phyloP scores from a whole-genome alignment of 2,888 invertebrate species.

The Helobdella robusta region DNA sequence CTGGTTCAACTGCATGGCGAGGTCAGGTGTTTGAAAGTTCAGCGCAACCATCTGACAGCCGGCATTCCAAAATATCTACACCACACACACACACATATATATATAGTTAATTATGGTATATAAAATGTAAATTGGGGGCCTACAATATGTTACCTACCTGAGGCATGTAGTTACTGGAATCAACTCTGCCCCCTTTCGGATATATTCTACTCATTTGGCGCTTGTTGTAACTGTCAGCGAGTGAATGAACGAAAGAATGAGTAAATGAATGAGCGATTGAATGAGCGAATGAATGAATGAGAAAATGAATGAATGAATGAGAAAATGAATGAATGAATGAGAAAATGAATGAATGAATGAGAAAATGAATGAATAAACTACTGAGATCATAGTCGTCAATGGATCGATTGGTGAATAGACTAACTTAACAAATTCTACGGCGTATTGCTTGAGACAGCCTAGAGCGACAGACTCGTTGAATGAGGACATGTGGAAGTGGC shows the following conservation, averaged over 20 bases:
- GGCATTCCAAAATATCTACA: slow-evolving; percentile 98
- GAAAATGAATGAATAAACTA: too few relatives aligned
- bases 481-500: slow-evolving; percentile 96
- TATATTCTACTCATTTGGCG: slow-evolving; percentile 97
- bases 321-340: too few relatives aligned
- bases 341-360: too few relatives aligned
- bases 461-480: slow-evolving; percentile 94
- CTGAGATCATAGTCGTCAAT: not conserved
- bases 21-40: slow-evolving; percentile 95
- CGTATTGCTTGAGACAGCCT: slow-evolving; percentile 82
- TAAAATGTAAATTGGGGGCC: not conserved
- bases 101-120: not conserved
- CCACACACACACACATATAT: slow-evolving; percentile 26
- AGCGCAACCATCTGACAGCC: slow-evolving; percentile 97
- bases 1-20: slow-evolving; percentile 99
- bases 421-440: slow-evolving; percentile 90
- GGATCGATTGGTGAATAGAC: too few relatives aligned
- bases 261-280: too few relatives aligned
- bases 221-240: slow-evolving; percentile 70
- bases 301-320: too few relatives aligned
- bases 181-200: slow-evolving; percentile 94
- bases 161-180: slow-evolving; percentile 98
- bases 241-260: slow-evolving; percentile 22
- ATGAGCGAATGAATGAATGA: too few relatives aligned
- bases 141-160: slow-evolving; percentile 58